Conservation (phyloP, 2,113 vertebrate species). For the Bubo scandiacus region DNA sequence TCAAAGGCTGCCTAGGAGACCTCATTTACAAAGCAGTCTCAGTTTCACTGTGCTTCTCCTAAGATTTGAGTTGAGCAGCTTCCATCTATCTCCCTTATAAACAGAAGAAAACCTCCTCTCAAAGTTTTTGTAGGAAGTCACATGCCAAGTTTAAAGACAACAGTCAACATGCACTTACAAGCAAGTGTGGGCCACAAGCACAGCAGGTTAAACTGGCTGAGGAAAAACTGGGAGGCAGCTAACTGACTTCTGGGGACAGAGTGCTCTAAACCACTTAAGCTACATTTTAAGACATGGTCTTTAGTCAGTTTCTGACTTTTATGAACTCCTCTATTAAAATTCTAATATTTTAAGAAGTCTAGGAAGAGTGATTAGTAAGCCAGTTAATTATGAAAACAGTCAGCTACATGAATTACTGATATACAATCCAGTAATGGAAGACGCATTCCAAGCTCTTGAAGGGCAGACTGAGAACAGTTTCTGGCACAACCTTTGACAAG, state of each 20-base stretch:
- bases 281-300: background rate
- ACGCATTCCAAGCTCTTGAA: background rate
- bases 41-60: background rate
- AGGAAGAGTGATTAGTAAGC: background rate
- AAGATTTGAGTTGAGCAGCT: background rate
- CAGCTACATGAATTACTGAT: background rate
- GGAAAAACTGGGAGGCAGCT: background rate
- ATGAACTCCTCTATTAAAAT: background rate
- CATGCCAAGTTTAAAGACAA: background rate
- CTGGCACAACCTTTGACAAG: background rate
- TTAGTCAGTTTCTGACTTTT: background rate
- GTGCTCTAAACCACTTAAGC: background rate
- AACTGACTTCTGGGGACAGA: background rate
- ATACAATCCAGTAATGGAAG: background rate
- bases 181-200: background rate
- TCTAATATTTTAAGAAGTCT: background rate
- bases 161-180: background rate
- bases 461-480: background rate
- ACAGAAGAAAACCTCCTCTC: background rate
- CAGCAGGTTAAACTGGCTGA: background rate
- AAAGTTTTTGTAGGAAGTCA: background rate
- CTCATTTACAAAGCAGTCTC: background rate
- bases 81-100: background rate
- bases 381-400: background rate
- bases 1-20: background rate